Evolutionary conservation across 2,888 invertebrate genomes (phyloP), one percentile per base, ranked within the genome.

Genomic region (Tinea trinotella): DNA sequence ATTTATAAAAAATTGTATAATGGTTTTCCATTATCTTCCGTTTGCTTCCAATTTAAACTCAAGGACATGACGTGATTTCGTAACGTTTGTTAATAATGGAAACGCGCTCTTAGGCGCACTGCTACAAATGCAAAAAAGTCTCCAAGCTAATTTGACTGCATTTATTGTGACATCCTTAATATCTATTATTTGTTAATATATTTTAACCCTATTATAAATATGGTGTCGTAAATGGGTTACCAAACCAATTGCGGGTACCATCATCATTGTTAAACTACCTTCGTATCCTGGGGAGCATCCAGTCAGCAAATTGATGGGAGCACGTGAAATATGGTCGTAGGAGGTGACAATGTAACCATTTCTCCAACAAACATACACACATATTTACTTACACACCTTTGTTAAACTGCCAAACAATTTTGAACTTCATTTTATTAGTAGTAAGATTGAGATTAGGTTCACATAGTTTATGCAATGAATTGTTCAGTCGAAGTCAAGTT

Each of bases 281-380:
- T 62, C 55, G 59, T 73, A 74, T 71, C 66, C 71, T 60, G 66
- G 63, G 62, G 60, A 61, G 57, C 60, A 15, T 62, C 61, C 55
- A 57, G 71, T 74, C 75, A 74, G 73, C 74, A 64, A 62, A 75
- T 74, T 74, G 75, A 74, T 75, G 67, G 65, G 57, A 58, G 24
- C 20, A 36, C 54, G 54, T 19, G 12, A 22, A 18, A 55, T 57
- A 19, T n/a, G 13, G 7, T 17, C 52, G 15, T 59, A 61, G 58
- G 62, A 62, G 54, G 54, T 34, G 58, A 13, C 48, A 24, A 22
- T 50, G 50, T 50, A 50, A 2, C 46, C 46, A 46, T 46, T 50
- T 50, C 50, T 50, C 50, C 5, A 24, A 24, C 48, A 48, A 46
- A 19, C 19, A n/a, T 2, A 46, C 2, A 3, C 46, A 46, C 19